Percentiles rank a stretch among this genome's conserved stretches.
Conservation (phyloP, 2,888 invertebrate genomes). For the Eugnorisma glareosa region DNA sequence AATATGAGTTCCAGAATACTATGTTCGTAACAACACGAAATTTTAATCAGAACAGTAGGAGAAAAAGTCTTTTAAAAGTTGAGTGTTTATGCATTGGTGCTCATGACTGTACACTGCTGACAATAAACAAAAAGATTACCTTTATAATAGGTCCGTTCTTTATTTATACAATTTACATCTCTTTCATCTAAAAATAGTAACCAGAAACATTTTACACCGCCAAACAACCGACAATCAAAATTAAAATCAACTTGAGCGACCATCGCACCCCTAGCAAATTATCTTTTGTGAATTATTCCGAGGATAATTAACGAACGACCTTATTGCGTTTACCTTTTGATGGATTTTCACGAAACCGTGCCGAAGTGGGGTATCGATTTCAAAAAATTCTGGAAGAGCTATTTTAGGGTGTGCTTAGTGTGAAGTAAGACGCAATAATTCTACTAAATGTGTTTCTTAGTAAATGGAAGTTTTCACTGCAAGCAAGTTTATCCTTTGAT, state of each 20-base stretch:
- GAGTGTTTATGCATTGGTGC: too few relatives aligned
- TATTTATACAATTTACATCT: neutral
- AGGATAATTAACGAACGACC: slow-evolving; percentile 28
- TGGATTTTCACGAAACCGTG: slow-evolving; percentile 12
- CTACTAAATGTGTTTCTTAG: neutral
- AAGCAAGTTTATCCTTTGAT: neutral
- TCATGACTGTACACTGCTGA: too few relatives aligned
- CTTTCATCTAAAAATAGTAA: slow-evolving; percentile 8
- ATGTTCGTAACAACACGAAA: too few relatives aligned
- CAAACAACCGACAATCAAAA: slow-evolving; percentile 14
- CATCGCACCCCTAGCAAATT: slow-evolving; percentile 24
- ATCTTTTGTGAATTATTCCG: slow-evolving; percentile 52
- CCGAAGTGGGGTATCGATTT: slow-evolving; percentile 4
- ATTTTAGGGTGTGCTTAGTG: neutral
- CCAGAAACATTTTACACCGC: neutral
- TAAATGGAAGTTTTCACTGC: neutral
- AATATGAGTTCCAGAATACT: too few relatives aligned
- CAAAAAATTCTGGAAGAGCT: neutral
- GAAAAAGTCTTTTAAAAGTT: too few relatives aligned
- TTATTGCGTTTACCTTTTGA: slow-evolving; percentile 31
- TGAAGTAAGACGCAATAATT: neutral
- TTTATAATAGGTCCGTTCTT: neutral
- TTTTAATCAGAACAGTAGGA: too few relatives aligned
- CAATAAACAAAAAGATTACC: neutral
- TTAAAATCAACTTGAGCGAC: slow-evolving; percentile 20